Evolutionary conservation across 1,140 invertebrate genomes (phyloP).

Genomic region (Rhagoletis zephyria): DNA sequence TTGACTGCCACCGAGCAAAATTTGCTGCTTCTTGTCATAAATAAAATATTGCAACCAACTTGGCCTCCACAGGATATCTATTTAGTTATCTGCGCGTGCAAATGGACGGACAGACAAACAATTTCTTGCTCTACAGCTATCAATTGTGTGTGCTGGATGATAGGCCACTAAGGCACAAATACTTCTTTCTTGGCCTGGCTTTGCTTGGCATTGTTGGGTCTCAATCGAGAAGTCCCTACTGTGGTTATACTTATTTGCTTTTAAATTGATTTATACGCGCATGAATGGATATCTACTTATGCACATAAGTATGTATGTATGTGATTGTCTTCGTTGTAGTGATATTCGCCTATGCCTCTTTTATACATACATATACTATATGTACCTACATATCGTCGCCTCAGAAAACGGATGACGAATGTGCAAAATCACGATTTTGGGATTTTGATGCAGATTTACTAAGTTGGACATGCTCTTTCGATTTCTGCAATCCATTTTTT

Average conservation of each 20-base stretch:
- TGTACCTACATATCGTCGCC: no score
- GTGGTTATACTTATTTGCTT: conserved; percentile 8
- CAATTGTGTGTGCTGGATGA: neutral
- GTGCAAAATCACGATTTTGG: no score
- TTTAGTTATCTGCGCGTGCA: neutral
- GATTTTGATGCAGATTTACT: no score
- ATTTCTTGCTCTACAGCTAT: neutral
- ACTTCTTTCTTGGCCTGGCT: neutral
- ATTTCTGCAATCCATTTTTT: no score
- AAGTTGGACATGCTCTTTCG: no score
- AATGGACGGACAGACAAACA: neutral
- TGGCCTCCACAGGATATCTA: neutral
- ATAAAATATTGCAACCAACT: conserved; percentile 33
- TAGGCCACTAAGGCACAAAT: neutral
- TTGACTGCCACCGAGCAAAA: neutral
- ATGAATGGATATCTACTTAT: neutral
- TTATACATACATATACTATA: neutral
- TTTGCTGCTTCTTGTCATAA: conserved; percentile 22
- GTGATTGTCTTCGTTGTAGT: no score
- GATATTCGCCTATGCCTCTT: neutral
- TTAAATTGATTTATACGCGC: conserved; percentile 39
- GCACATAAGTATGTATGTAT: neutral
- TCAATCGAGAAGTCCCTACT: neutral
- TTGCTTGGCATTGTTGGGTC: neutral
- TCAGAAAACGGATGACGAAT: no score